Evolutionary conservation across 1,140 invertebrate genomes (phyloP).

Genomic region (Coelopa frigida): DNA sequence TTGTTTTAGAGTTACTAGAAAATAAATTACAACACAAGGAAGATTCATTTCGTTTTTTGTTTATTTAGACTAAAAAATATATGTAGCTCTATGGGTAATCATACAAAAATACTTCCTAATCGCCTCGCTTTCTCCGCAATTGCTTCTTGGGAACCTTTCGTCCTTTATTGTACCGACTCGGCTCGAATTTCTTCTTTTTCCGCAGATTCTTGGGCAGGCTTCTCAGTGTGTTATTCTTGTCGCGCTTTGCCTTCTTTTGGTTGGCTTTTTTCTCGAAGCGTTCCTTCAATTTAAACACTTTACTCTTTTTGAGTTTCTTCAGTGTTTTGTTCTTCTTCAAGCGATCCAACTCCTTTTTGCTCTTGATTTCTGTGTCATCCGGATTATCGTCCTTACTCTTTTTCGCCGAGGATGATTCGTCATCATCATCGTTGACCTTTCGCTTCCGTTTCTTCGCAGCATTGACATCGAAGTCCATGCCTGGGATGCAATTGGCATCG

Average conservation of each 20-base stretch:
- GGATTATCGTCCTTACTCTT: slow-evolving; percentile 13
- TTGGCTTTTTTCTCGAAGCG: slow-evolving; percentile 57
- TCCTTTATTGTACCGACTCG: slow-evolving; percentile 29
- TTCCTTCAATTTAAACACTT: slow-evolving; percentile 64
- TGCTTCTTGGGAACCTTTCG: slow-evolving; percentile 28
- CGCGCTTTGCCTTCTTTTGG: slow-evolving; percentile 50
- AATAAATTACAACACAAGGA: too few species aligned
- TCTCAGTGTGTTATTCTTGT: slow-evolving; percentile 33
- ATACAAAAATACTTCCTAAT: too few species aligned
- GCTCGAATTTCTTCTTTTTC: slow-evolving; percentile 26
- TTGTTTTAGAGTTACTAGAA: too few species aligned
- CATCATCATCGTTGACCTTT: slow-evolving; percentile 18
- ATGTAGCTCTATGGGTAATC: too few species aligned
- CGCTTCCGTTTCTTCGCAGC: slow-evolving; percentile 16
- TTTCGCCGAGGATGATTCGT: too few species aligned
- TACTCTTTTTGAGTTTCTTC: slow-evolving; percentile 63
- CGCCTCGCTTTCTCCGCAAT: slow-evolving; percentile 27
- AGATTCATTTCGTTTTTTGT: too few species aligned
- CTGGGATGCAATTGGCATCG: slow-evolving; percentile 48
- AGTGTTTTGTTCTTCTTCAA: slow-evolving; percentile 59
- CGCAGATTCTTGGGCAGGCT: slow-evolving; percentile 32
- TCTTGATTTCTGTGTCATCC: slow-evolving; percentile 39
- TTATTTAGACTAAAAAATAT: too few species aligned
- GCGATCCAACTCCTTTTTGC: slow-evolving; percentile 58
- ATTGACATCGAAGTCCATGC: slow-evolving; percentile 50